phyloP scores from a whole-genome alignment of 2,888 invertebrate genomes.

The Eucera pruinosa region DNA sequence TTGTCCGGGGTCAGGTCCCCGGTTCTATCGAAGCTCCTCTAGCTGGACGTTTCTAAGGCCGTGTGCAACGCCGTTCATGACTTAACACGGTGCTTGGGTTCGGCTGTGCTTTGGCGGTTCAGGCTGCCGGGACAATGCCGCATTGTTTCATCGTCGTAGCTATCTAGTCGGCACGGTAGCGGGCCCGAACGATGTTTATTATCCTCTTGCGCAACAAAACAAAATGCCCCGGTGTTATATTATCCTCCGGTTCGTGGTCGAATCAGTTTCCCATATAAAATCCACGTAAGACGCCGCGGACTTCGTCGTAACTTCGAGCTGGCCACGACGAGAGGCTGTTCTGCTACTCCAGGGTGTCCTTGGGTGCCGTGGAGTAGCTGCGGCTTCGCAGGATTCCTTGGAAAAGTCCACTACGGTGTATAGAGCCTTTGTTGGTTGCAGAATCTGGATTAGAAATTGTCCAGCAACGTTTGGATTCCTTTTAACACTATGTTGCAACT shows the following conservation, averaged over 20 bases:
- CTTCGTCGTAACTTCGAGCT: constrained; percentile 56
- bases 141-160: constrained; percentile 79
- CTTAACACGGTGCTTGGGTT: constrained; percentile 69
- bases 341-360: constrained; percentile 30
- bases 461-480: background rate
- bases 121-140: constrained; percentile 80
- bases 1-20: constrained; percentile 41
- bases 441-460: background rate
- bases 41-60: constrained; percentile 46
- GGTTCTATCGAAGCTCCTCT: constrained; percentile 31
- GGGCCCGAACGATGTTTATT: constrained; percentile 71
- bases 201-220: constrained; percentile 72
- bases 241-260: constrained; percentile 64
- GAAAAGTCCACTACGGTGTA: background rate
- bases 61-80: constrained; percentile 67
- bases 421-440: no score
- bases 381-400: background rate
- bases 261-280: constrained; percentile 69
- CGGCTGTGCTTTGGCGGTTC: constrained; percentile 73
- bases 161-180: constrained; percentile 75
- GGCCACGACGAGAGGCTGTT: constrained; percentile 42
- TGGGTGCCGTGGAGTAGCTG: constrained; percentile 5
- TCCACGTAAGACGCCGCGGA: constrained; percentile 46
- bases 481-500: no score
- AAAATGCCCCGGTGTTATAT: constrained; percentile 66